Conservation (phyloP, 2,888 invertebrate species). For the Diplolepis rosae region DNA sequence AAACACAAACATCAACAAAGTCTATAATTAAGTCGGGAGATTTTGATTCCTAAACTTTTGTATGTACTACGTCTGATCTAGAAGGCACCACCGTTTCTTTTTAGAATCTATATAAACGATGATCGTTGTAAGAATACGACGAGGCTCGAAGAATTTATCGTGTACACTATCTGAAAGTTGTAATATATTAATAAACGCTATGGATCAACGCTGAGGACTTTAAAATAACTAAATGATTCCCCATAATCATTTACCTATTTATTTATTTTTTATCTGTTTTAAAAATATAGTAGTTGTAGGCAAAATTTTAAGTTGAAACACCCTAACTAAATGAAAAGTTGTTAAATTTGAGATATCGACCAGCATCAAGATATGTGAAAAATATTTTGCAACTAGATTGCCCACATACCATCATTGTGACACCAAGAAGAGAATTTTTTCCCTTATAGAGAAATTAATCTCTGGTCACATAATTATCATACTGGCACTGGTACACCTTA, state of each 20-base stretch:
- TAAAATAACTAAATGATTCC: slow-evolving; percentile 7
- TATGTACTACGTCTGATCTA: slow-evolving; percentile 19
- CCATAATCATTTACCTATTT: not conserved
- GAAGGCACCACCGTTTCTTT: slow-evolving; percentile 11
- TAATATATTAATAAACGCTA: slow-evolving; percentile 44
- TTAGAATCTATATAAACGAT: slow-evolving; percentile 5
- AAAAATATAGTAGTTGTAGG: not conserved
- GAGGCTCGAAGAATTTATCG: slow-evolving; percentile 19
- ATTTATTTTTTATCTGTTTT: not conserved
- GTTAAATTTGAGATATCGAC: too few species aligned
- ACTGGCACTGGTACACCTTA: not conserved
- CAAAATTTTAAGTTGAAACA: too few species aligned
- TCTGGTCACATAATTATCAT: not conserved
- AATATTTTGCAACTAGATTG: not conserved
- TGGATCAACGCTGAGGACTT: slow-evolving; percentile 27
- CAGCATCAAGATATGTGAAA: not conserved
- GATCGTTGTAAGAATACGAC: not conserved
- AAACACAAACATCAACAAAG: slow-evolving; percentile 18
- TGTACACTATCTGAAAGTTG: slow-evolving; percentile 39
- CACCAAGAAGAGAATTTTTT: not conserved
- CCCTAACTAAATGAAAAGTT: too few species aligned
- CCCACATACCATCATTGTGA: too few species aligned
- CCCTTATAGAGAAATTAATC: not conserved
- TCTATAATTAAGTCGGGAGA: not conserved
- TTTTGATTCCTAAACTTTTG: slow-evolving; percentile 16